Evolutionary conservation across 37 sponge, comb jelly and placozoan species (phyloP), one percentile per base, ranked within the genome.

Genomic region (Eunapius fragilis): DNA sequence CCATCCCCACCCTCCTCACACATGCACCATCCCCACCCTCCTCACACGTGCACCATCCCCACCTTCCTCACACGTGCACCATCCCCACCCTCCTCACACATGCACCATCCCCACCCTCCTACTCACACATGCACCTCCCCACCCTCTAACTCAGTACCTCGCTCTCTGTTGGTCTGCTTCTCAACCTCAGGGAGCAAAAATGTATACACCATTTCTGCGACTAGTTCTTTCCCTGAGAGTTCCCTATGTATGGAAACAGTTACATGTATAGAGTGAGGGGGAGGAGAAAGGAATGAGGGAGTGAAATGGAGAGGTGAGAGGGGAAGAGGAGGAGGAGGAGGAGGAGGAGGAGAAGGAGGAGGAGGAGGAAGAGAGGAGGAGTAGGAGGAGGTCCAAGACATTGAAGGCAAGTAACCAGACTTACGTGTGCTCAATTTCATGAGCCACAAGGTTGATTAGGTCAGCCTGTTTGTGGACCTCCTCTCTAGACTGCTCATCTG

Each of bases 141-240:
- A 67, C 71, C 86, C 58, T n/a, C n/a, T n/a, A n/a, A n/a, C n/a
- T n/a, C n/a, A n/a, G n/a, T 75, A 86, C 97, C 93, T 86, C 81
- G 92, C 32, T 93, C 87, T 89, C 97, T 74, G 25, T 85, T 79
- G 26, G 92, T 93, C 70, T 91, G 82, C 72, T 93, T 98, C 87
- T 98, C 95, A 31, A 94, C 93, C 73, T 98, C 99, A 25, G 99
- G 99, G 3, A 98, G 91, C n/a, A 98, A 94, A 89, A 98, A 98
- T 19, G 92, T 72, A 80, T 95, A 76, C 49, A 98, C 95, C 81
- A 98, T 78, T 71, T 98, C 97, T 49, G 99, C 93, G 0, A 94
- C 97, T 85, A 96, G 77, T 75, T 95, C 95, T 74, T 89, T 79
- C 19, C 93, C 87, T 27, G 90, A 84, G 58, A 95, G 79, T 67